A percentile compares a stretch with the other conserved stretches of the same genome.
phyloP scores from a whole-genome alignment of 2,113 vertebrate species.

The Heliornis fulica region DNA sequence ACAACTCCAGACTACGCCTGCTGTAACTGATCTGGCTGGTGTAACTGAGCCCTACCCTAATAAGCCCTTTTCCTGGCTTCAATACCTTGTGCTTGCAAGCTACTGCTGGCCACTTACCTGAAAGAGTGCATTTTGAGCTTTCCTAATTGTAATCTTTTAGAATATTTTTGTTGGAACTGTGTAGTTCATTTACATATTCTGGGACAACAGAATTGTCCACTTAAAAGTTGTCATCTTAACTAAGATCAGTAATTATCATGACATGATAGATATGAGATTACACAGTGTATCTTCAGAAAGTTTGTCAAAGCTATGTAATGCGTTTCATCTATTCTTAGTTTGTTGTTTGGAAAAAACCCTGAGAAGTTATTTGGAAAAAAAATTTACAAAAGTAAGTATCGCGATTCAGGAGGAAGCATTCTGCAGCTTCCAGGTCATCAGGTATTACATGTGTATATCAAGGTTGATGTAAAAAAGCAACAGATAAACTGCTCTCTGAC shows the following conservation, averaged over 20 bases:
- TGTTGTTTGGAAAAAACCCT: background rate
- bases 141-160: background rate
- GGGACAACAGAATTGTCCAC: background rate
- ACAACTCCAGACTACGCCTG: background rate
- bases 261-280: background rate
- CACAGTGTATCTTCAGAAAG: background rate
- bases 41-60: background rate
- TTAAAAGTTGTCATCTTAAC: background rate
- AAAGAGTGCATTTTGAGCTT: background rate
- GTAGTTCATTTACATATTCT: background rate
- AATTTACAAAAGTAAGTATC: too few relatives aligned
- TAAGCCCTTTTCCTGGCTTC: background rate
- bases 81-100: background rate
- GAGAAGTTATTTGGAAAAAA: background rate
- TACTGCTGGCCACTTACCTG: background rate
- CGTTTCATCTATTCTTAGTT: background rate
- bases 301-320: background rate
- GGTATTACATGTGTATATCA: background rate
- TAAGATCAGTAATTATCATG: background rate
- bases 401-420: background rate
- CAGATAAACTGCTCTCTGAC: background rate
- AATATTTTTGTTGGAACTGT: background rate
- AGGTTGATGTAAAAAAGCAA: background rate
- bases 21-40: background rate
- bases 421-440: background rate